A percentile compares a stretch with the other conserved stretches of the same genome.
Conservation (phyloP, 2,888 invertebrate species). For the Caenorhabditis auriculariae region DNA sequence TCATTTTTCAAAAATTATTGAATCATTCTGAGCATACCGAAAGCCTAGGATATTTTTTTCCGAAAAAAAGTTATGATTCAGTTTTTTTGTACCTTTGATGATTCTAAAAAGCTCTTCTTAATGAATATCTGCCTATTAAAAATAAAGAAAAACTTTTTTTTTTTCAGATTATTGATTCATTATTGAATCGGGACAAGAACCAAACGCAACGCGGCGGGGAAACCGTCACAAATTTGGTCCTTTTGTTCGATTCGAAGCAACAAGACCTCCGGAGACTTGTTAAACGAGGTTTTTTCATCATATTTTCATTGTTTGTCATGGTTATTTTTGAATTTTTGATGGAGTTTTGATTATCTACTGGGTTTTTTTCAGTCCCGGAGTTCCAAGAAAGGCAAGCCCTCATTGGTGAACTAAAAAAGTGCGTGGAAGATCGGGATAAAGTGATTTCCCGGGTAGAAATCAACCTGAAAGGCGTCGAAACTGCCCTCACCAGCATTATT, state of each 20-base stretch:
- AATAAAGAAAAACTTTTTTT: neutral
- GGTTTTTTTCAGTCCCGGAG: conserved; percentile 35
- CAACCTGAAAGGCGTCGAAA: conserved; percentile 45
- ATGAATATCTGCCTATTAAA: neutral
- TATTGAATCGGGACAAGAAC: conserved; percentile 37
- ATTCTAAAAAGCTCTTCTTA: neutral
- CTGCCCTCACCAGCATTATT: conserved; percentile 36
- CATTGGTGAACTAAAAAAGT: conserved; percentile 33
- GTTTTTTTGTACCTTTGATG: neutral
- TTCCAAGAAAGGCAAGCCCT: conserved; percentile 49
- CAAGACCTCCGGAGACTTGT: conserved; percentile 18
- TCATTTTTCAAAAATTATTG: neutral
- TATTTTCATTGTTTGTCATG: neutral
- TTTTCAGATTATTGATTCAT: conserved; percentile 37
- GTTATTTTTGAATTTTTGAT: neutral
- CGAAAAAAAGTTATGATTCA: neutral
- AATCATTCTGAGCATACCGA: neutral
- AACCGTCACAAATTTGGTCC: conserved; percentile 23
- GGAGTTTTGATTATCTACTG: neutral
- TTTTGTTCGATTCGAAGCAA: conserved; percentile 35
- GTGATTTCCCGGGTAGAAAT: conserved; percentile 39
- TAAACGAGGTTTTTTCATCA: conserved; percentile 6
- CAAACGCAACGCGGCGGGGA: conserved; percentile 11
- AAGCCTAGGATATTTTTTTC: neutral
- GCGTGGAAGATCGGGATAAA: conserved; percentile 39